Evolutionary conservation across 2,113 vertebrate species (phyloP).

Genomic region (Misgurnus mizolepis): DNA sequence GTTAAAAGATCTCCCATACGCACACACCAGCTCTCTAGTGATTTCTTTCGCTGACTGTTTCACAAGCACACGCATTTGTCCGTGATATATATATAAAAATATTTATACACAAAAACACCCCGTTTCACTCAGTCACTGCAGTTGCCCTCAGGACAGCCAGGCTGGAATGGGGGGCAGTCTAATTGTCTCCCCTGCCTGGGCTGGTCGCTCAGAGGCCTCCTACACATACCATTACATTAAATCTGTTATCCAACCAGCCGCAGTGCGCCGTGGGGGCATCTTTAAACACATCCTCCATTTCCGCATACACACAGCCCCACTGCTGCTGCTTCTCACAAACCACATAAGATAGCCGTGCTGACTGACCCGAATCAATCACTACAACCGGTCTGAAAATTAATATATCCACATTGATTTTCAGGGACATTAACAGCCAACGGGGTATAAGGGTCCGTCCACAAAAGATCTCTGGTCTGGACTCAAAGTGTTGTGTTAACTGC

Average conservation of each 20-base stretch:
- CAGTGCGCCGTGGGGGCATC: constrained; percentile 37
- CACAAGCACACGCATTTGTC: not conserved
- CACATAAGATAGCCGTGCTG: constrained; percentile 10
- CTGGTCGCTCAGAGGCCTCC: constrained; percentile 39
- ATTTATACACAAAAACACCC: constrained; percentile 24
- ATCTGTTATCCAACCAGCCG: constrained; percentile 41
- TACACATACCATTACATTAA: constrained; percentile 54
- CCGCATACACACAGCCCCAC: constrained; percentile 31
- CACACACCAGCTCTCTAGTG: constrained; percentile 22
- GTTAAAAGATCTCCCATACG: constrained; percentile 54
- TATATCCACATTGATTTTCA: constrained; percentile 34
- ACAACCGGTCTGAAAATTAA: constrained; percentile 28
- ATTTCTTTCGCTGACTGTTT: constrained; percentile 41
- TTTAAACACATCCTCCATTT: constrained; percentile 47
- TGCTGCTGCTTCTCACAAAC: constrained; percentile 22
- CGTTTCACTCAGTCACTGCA: constrained; percentile 1
- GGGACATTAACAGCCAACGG: constrained; percentile 38
- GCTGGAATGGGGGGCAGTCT: constrained; percentile 48
- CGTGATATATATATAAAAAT: not conserved
- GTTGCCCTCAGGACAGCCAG: constrained; percentile 38
- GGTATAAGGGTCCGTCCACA: constrained; percentile 11
- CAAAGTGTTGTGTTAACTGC: constrained; percentile 39
- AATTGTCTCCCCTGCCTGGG: constrained; percentile 47
- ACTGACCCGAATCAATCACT: constrained; percentile 30
- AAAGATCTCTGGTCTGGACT: constrained; percentile 18